Evolutionary conservation across 2,888 invertebrate genomes (phyloP).

Genomic region (Criorhina ranunculi): DNA sequence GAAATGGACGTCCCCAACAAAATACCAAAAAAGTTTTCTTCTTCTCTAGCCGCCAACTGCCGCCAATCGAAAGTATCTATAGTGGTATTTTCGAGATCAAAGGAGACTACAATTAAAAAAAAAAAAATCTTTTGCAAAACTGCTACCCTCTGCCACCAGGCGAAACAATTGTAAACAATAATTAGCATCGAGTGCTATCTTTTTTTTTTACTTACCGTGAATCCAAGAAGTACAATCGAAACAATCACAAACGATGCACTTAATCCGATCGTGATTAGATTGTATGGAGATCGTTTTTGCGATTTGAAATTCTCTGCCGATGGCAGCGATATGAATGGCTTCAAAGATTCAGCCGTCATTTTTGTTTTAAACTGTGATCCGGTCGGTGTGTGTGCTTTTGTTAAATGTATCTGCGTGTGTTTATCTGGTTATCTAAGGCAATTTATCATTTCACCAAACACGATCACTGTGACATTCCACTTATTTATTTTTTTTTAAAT

Average conservation of each 20-base stretch:
- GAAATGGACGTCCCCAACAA: background rate
- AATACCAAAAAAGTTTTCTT: background rate
- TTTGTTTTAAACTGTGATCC: slow-evolving; percentile 15
- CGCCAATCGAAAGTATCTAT: background rate
- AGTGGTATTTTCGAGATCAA: slow-evolving; percentile 19
- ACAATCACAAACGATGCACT: slow-evolving; percentile 79
- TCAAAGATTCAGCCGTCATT: slow-evolving; percentile 84
- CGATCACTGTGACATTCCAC: slow-evolving; percentile 58
- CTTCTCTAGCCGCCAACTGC: background rate
- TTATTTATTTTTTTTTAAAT: no score
- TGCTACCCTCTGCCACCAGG: background rate
- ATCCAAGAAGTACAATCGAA: slow-evolving; percentile 79
- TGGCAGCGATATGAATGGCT: slow-evolving; percentile 83
- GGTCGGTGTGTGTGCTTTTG: background rate
- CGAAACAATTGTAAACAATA: slow-evolving; percentile 27
- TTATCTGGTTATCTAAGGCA: slow-evolving; percentile 14
- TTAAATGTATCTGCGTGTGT: slow-evolving; percentile 69
- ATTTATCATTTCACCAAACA: slow-evolving; percentile 65
- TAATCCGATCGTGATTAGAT: slow-evolving; percentile 80
- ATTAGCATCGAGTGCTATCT: slow-evolving; percentile 14
- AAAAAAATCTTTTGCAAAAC: slow-evolving; percentile 14
- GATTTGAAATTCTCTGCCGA: slow-evolving; percentile 81
- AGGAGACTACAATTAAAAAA: slow-evolving; percentile 3
- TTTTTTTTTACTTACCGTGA: slow-evolving; percentile 80
- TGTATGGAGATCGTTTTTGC: slow-evolving; percentile 78